Conservation (phyloP, 1,140 invertebrate species). For the Anagrus nilaparvatae region DNA sequence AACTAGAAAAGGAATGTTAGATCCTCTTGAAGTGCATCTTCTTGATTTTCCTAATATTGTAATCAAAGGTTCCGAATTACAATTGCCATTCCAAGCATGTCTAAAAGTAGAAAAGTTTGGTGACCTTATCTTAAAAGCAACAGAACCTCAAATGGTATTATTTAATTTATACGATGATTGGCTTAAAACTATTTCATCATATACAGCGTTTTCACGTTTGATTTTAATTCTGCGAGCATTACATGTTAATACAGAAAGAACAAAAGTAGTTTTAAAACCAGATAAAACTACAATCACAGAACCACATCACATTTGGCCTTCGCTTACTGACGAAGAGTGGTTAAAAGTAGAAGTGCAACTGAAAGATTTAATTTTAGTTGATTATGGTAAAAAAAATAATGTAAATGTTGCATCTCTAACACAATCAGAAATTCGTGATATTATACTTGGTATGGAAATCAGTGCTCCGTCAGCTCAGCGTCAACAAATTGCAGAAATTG, state of each 20-base stretch:
- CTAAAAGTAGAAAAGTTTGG: constrained; percentile 99
- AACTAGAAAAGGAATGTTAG: constrained; percentile 98
- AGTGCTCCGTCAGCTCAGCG: constrained; percentile 96
- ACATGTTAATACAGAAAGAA: constrained; percentile 98
- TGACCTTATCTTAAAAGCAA: constrained; percentile 97
- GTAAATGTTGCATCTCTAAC: constrained; percentile 98
- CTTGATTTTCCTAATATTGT: constrained; percentile 99
- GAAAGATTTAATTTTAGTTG: constrained; percentile 96
- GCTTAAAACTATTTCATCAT: constrained; percentile 94
- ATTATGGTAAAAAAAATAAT: constrained; percentile 99
- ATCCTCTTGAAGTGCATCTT: constrained; percentile 97
- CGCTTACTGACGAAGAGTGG: constrained; percentile 96
- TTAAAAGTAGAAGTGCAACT: constrained; percentile 97
- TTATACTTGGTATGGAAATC: constrained; percentile 99
- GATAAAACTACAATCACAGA: constrained; percentile 99
- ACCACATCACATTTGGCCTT: constrained; percentile 99
- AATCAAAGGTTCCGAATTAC: constrained; percentile 97
- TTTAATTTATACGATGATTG: constrained; percentile 99
- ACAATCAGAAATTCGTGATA: constrained; percentile 98
- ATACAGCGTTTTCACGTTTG: constrained; percentile 93
- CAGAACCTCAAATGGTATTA: constrained; percentile 98
- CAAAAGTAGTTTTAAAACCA: constrained; percentile 96
- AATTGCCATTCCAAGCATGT: constrained; percentile 98
- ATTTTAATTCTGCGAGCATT: constrained; percentile 94
- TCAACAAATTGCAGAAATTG: constrained; percentile 99